phyloP scores from a whole-genome alignment of 2,113 vertebrate species.

The Sylvia atricapilla region DNA sequence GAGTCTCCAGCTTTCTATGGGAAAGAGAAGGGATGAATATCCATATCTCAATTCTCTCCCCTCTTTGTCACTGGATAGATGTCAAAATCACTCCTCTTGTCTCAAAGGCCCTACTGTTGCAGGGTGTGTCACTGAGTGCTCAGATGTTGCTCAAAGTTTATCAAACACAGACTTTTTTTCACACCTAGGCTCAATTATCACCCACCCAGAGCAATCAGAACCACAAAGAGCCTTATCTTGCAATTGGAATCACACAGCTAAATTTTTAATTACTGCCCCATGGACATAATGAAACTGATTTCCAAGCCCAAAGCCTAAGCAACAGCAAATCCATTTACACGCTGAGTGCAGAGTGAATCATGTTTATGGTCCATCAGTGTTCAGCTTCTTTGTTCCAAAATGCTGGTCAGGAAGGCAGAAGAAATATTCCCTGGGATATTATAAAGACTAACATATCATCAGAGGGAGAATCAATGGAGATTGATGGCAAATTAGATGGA shows the following conservation, averaged over 20 bases:
- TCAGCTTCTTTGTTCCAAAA: slow-evolving; percentile 43
- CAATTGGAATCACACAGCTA: background rate
- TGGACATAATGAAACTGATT: background rate
- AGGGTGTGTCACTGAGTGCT: background rate
- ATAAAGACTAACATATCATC: slow-evolving; percentile 53
- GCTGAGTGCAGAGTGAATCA: background rate
- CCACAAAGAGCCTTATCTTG: background rate
- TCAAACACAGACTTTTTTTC: background rate
- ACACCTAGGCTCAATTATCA: background rate
- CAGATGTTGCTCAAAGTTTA: background rate
- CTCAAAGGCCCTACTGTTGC: background rate
- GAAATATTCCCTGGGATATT: slow-evolving; percentile 28
- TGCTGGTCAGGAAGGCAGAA: slow-evolving; percentile 42
- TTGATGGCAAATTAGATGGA: slow-evolving; percentile 57
- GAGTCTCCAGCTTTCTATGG: background rate
- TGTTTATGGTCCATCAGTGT: background rate
- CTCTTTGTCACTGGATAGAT: background rate
- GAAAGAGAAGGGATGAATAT: background rate
- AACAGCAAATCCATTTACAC: background rate
- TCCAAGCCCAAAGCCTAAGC: background rate
- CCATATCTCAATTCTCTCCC: background rate
- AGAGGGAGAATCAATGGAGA: slow-evolving; percentile 56
- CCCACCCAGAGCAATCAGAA: background rate
- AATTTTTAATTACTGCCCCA: background rate
- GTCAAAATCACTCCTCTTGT: background rate